Conservation (phyloP, 2,113 vertebrate genomes). For the Spermophilus dauricus region DNA sequence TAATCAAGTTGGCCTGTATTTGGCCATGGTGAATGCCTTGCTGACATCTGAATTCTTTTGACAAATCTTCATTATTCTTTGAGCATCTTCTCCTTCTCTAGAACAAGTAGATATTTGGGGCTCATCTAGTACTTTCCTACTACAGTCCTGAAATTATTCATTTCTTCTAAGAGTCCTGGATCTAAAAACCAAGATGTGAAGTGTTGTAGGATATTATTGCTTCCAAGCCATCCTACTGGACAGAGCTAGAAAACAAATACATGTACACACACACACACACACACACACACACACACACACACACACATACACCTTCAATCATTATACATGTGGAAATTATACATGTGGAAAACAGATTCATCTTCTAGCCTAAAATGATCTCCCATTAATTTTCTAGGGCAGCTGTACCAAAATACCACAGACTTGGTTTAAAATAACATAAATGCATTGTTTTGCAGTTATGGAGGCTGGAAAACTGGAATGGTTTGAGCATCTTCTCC, state of each 20-base stretch:
- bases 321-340: neutral
- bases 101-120: neutral
- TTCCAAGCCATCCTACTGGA: neutral
- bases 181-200: neutral
- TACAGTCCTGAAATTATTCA: neutral
- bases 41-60: neutral
- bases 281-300: neutral
- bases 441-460: neutral
- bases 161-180: neutral
- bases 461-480: neutral
- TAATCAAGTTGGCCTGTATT: neutral
- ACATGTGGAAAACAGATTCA: neutral
- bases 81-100: neutral
- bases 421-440: neutral
- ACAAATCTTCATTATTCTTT: neutral
- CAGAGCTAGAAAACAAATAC: neutral
- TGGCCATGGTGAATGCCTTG: neutral
- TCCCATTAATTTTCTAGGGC: neutral
- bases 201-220: neutral
- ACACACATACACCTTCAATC: neutral
- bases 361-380: neutral
- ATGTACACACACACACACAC: neutral
- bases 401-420: neutral
- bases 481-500: too few relatives aligned
- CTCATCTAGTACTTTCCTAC: neutral